Conservation (phyloP, 92 coral and sea anemone genomes). For the Siderastrea radians region DNA sequence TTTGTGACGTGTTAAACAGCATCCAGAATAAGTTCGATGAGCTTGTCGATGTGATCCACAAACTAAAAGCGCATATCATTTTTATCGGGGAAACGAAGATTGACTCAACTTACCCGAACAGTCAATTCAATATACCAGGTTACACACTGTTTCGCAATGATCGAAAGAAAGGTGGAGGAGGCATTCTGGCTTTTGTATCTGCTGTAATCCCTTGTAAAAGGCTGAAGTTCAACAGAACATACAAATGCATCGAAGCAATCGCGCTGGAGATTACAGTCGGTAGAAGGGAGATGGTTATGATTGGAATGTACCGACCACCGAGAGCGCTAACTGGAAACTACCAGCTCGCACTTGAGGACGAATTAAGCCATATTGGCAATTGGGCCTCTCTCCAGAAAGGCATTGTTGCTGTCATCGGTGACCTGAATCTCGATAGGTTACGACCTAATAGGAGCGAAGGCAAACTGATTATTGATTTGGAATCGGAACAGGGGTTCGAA, state of each 20-base stretch:
- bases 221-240: constrained; percentile 26
- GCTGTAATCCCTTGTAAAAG: constrained; percentile 59
- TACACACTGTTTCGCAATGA: constrained; percentile 65
- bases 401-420: constrained; percentile 65
- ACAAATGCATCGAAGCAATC: constrained; percentile 63
- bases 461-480: constrained; percentile 67
- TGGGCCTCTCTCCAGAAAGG: constrained; percentile 66
- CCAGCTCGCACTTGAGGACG: constrained; percentile 62
- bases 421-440: constrained; percentile 74
- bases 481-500: constrained; percentile 68
- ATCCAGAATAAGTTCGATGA: constrained; percentile 58
- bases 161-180: constrained; percentile 73
- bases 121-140: constrained; percentile 61
- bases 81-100: constrained; percentile 65
- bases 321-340: constrained; percentile 63
- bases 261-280: constrained; percentile 53
- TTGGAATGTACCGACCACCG: constrained; percentile 74
- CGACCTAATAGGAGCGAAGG: constrained; percentile 55
- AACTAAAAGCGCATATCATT: constrained; percentile 49
- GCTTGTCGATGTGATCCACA: constrained; percentile 15
- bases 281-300: constrained; percentile 47
- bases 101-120: constrained; percentile 62
- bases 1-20: constrained; percentile 32
- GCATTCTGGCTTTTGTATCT: constrained; percentile 62
- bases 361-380: constrained; percentile 68